phyloP scores from a whole-genome alignment of 2,797 vertebrate genomes.

The Sphenodon punctatus region DNA sequence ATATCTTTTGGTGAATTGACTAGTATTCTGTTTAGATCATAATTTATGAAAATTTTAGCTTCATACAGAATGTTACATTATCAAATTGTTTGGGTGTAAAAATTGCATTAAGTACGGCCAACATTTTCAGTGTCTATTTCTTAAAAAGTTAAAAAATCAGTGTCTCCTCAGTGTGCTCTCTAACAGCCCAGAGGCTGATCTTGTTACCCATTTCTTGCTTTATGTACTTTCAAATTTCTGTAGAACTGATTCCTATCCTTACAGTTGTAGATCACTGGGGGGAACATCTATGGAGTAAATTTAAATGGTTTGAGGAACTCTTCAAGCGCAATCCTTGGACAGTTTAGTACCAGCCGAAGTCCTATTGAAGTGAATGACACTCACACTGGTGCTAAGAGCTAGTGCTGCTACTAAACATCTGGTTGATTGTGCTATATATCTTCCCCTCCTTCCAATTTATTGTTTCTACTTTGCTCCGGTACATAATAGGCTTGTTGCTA shows the following conservation, averaged over 20 bases:
- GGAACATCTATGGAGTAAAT: not conserved
- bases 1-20: slow-evolving; percentile 73
- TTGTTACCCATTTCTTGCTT: slow-evolving; percentile 19
- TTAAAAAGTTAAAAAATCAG: not conserved
- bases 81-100: slow-evolving; percentile 53
- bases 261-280: not conserved
- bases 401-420: too few species aligned
- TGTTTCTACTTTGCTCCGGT: too few species aligned
- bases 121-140: slow-evolving; percentile 23
- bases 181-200: not conserved
- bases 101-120: slow-evolving; percentile 40
- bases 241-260: slow-evolving; percentile 5
- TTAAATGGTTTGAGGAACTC: slow-evolving; percentile 13
- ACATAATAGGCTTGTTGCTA: not conserved
- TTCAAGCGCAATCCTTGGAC: too few species aligned
- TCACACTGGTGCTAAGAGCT: too few species aligned
- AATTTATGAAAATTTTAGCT: slow-evolving; percentile 64
- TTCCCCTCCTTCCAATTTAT: too few species aligned
- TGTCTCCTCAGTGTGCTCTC: not conserved
- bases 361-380: too few species aligned
- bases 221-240: not conserved
- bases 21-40: slow-evolving; percentile 69
- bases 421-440: too few species aligned
- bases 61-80: slow-evolving; percentile 42
- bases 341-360: too few species aligned